Evolutionary conservation across 2,888 invertebrate species (phyloP).

Genomic region (Ceraclea dissimilis): DNA sequence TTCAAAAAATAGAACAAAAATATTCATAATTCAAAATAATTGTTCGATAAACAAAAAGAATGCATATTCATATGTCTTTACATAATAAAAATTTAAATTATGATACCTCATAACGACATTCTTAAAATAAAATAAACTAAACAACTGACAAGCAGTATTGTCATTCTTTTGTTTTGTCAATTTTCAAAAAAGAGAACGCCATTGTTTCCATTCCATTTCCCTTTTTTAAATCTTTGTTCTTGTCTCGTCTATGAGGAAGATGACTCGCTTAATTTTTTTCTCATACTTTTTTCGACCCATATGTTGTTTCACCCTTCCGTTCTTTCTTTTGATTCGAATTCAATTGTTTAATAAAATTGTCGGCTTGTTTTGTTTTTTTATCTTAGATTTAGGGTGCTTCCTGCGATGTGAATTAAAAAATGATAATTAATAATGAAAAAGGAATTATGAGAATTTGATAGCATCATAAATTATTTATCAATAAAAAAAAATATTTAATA

Average conservation of each 20-base stretch:
- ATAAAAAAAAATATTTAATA: too few species aligned
- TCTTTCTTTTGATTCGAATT: not conserved
- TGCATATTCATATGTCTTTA: not conserved
- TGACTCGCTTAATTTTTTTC: not conserved
- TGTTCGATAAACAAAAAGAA: not conserved
- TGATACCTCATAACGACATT: constrained; percentile 14
- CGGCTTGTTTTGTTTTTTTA: too few species aligned
- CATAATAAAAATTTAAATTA: constrained; percentile 5
- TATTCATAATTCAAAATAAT: constrained; percentile 1
- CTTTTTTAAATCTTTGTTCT: not conserved
- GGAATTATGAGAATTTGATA: too few species aligned
- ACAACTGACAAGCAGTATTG: not conserved
- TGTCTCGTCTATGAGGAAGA: not conserved
- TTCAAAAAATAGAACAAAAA: not conserved
- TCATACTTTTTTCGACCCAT: not conserved
- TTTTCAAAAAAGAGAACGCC: not conserved
- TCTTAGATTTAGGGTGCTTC: too few species aligned
- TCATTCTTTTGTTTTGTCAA: not conserved
- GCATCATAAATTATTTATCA: too few species aligned
- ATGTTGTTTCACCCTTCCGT: not conserved
- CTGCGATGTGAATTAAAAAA: too few species aligned
- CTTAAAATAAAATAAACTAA: constrained; percentile 14
- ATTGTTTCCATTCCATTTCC: not conserved
- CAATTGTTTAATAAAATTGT: not conserved
- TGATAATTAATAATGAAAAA: too few species aligned